phyloP scores from a whole-genome alignment of 2,113 vertebrate genomes.

The Choloepus hoffmanni region DNA sequence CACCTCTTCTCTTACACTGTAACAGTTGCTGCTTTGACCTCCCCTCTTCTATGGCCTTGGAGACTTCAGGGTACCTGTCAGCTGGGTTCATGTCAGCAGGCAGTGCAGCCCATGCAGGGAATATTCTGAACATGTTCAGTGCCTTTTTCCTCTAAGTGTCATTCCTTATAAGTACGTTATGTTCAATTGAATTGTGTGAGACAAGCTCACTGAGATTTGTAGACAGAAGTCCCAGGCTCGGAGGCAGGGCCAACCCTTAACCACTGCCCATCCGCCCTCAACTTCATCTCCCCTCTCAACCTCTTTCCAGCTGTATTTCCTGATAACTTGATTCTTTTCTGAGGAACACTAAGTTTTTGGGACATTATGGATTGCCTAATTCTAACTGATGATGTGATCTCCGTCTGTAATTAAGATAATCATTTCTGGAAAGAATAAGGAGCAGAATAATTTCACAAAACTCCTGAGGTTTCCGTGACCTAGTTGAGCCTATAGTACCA shows the following conservation, averaged over 20 bases:
- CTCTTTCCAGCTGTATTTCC: neutral
- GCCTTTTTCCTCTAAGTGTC: neutral
- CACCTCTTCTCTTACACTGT: neutral
- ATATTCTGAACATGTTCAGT: neutral
- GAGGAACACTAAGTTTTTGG: neutral
- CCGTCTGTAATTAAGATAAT: neutral
- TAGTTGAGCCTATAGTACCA: neutral
- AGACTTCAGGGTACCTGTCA: neutral
- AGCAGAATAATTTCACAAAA: constrained; percentile 15
- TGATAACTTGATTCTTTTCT: neutral
- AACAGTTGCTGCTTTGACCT: neutral
- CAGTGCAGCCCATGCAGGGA: neutral
- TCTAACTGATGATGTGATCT: neutral
- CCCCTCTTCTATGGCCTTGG: neutral
- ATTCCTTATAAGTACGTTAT: neutral
- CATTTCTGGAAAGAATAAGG: constrained; percentile 4
- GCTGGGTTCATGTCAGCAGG: neutral
- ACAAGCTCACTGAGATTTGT: neutral
- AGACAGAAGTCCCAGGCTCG: neutral
- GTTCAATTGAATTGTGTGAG: neutral
- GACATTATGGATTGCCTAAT: neutral
- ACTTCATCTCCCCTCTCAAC: neutral
- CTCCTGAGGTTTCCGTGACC: neutral
- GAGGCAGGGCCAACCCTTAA: neutral
- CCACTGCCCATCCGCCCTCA: neutral